Base-by-base conservation (phyloP, 2,888 invertebrate species). In the Drosophila longiperda region DNA sequence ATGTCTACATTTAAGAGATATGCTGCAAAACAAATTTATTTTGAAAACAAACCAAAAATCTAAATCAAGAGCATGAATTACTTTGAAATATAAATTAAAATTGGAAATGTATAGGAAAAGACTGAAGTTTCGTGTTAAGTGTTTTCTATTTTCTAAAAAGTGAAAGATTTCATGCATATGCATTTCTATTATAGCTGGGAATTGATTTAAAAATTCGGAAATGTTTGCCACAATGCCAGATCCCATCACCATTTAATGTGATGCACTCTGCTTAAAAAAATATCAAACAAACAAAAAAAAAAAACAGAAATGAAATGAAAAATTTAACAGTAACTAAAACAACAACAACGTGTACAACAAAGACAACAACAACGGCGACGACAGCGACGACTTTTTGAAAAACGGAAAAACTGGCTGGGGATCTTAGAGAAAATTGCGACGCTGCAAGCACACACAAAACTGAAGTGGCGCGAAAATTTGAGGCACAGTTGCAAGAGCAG, bases 401-500 rank as follows among this genome's bases (percentile, higher is more conserved):
- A 86, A 83, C 82, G 68, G 68, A 73, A 79, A 83, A 85, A 86
- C 85, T 87, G 83, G 87, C 80, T 79, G 79, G 71, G 66, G 66
- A 75, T 70, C 63, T 80, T 71, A 61, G 66, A 52, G 79, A 70
- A 88, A 85, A 78, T 74, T 73, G 62, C 65, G 66, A 75, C 68
- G 70, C 79, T 54, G 68, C 71, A 66, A 80, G 52, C 86, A 86
- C 74, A 81, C 78, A 89, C 89, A 89, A 89, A 89, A 89, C 87
- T 86, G 75, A 84, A 83, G 82, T 86, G 82, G 80, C 81, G 83
- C 81, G 83, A 85, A 89, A 86, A 79, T 83, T 68, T 50, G 76
- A 78, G 80, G 80, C 87, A 87, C 90, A 90, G 90, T 90, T 90
- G 83, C 79, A 76, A 66, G 78, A 83, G 82, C 84, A 86, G 73